A percentile compares a stretch with the other conserved stretches of the same genome.
Evolutionary conservation across 1,140 invertebrate species (phyloP).

Genomic region (Drosophila dunni): DNA sequence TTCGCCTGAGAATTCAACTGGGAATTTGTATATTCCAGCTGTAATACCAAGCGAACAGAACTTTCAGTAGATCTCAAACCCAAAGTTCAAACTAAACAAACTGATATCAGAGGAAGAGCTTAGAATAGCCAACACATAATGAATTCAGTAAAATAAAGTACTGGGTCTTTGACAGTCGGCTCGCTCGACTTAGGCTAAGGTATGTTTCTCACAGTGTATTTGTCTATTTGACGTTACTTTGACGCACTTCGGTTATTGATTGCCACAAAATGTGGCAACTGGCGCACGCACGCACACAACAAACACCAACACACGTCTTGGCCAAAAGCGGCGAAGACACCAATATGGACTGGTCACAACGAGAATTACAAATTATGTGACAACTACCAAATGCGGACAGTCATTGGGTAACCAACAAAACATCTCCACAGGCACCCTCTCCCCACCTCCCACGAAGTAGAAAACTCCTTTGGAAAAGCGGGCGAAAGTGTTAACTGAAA

Average conservation of each 20-base stretch:
- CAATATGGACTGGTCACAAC: slow-evolving; percentile 61
- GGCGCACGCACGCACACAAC: slow-evolving; percentile 58
- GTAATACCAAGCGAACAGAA: too few relatives aligned
- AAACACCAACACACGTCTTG: too few relatives aligned
- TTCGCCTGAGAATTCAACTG: too few relatives aligned
- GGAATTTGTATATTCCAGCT: too few relatives aligned
- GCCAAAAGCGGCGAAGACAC: slow-evolving; percentile 52
- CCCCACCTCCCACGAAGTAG: slow-evolving; percentile 6
- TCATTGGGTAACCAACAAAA: slow-evolving; percentile 65
- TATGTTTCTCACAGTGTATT: too few relatives aligned
- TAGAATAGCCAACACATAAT: too few relatives aligned
- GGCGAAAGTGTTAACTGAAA: slow-evolving; percentile 64
- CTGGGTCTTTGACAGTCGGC: too few relatives aligned
- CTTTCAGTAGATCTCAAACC: too few relatives aligned
- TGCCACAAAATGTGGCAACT: slow-evolving; percentile 82
- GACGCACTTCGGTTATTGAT: slow-evolving; percentile 81
- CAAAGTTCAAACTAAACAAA: too few relatives aligned
- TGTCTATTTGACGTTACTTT: slow-evolving; percentile 43
- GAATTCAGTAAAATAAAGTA: too few relatives aligned
- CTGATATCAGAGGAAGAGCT: too few relatives aligned
- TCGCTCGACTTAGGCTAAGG: too few relatives aligned
- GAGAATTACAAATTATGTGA: slow-evolving; percentile 78
- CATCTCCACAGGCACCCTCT: background rate
- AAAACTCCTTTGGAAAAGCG: slow-evolving; percentile 11
- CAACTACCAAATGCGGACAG: slow-evolving; percentile 51